Percentiles rank a stretch among this genome's conserved stretches.
Conservation (phyloP, 2,113 vertebrate genomes). For the Irena cyanogastra region DNA sequence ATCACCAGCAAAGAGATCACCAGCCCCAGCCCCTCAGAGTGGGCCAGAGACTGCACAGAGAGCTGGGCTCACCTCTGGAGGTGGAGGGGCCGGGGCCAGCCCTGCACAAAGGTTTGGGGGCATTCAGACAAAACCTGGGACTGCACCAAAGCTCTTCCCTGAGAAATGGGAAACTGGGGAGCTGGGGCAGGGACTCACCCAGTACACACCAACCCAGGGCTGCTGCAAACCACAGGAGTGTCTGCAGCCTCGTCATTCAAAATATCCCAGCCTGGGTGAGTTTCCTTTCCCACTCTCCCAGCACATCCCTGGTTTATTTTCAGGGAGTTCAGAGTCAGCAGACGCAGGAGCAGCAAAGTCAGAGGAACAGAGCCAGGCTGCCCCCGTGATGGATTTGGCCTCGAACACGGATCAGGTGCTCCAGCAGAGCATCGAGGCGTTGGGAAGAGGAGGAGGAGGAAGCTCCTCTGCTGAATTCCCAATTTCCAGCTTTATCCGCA, state of each 20-base stretch:
- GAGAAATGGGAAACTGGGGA: background rate
- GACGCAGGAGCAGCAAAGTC: background rate
- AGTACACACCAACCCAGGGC: background rate
- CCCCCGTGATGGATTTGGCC: background rate
- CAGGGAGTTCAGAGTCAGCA: background rate
- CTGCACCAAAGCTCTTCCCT: background rate
- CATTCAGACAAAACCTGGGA: background rate
- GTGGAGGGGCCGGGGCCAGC: background rate
- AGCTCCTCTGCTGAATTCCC: background rate
- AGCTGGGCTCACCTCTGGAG: no score
- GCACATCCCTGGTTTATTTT: background rate
- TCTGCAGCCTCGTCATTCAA: background rate
- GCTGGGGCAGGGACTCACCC: background rate
- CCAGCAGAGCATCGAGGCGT: background rate
- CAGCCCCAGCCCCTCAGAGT: background rate
- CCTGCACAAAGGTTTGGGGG: background rate
- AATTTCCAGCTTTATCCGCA: background rate
- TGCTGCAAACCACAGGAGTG: background rate
- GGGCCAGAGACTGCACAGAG: rapidly evolving
- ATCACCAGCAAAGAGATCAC: background rate
- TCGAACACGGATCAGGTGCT: rapidly evolving
- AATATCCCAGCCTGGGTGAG: background rate
- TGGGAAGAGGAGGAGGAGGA: background rate
- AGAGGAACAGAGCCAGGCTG: background rate
- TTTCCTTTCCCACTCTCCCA: background rate